These are phyloP conservation scores for Liasis olivaceus DNA, from an alignment of 2,797 vertebrate species.

Conservation along the genomic window DNA sequence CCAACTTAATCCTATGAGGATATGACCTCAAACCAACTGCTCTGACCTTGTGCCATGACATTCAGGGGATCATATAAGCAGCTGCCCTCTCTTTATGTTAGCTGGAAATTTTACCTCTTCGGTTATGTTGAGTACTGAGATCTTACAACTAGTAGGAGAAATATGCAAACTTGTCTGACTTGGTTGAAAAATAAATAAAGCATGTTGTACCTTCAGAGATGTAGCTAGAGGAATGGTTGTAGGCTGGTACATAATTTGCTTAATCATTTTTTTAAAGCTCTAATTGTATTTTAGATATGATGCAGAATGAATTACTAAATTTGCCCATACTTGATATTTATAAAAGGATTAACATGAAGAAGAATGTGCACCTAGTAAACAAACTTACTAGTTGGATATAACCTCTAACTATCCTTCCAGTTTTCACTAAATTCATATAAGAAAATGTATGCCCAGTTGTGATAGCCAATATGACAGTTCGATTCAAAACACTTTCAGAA, in stretches of 20 bases:
- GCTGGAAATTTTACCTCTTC: accelerated
- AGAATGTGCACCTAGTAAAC: neutral
- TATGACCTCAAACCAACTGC: constrained; percentile 17
- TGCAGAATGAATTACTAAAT: neutral
- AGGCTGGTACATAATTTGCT: neutral
- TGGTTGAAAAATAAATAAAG: constrained; percentile 11
- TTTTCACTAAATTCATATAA: neutral
- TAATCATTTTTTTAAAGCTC: neutral
- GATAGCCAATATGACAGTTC: neutral
- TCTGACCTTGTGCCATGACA: neutral
- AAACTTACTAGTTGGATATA: neutral
- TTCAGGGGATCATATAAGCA: neutral
- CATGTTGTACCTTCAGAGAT: neutral
- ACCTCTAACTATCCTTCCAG: neutral
- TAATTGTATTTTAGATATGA: neutral
- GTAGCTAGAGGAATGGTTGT: neutral
- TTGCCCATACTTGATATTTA: neutral
- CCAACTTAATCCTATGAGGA: neutral
- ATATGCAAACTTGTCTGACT: neutral
- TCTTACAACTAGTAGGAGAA: neutral
- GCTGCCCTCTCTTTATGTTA: neutral
- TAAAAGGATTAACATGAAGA: neutral
- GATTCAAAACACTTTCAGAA: neutral
- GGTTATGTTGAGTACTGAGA: neutral
- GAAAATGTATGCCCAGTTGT: neutral